Conservation (phyloP, 2,888 invertebrate species). For the Lacanobia oleracea region DNA sequence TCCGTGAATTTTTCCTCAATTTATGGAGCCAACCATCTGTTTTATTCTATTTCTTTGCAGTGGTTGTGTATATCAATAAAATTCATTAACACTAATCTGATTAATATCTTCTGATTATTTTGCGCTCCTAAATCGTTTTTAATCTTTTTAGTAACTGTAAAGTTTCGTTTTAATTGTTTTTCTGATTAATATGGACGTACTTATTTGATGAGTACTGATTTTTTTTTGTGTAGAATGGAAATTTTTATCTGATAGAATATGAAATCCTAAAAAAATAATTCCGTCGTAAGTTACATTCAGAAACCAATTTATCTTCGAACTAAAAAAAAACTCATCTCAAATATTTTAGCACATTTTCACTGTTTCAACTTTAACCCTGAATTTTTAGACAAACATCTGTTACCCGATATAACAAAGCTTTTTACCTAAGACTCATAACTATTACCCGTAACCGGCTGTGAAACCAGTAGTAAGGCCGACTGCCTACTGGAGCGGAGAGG, state of each 20-base stretch:
- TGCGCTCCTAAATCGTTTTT: neutral
- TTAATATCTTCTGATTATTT: constrained; percentile 28
- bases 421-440: constrained; percentile 26
- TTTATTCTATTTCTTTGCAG: neutral
- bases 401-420: constrained; percentile 28
- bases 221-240: no score
- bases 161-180: neutral
- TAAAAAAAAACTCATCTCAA: constrained; percentile 1
- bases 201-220: no score
- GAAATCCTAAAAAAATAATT: neutral
- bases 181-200: neutral
- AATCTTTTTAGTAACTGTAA: neutral
- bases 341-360: constrained; percentile 13
- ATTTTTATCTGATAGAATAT: neutral
- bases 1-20: neutral
- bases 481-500: no score
- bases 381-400: constrained; percentile 37
- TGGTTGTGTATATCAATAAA: constrained; percentile 9
- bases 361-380: constrained; percentile 8
- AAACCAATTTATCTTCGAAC: constrained; percentile 1
- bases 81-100: constrained; percentile 41
- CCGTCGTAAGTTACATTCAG: neutral
- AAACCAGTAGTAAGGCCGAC: constrained; percentile 13
- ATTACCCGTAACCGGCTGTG: constrained; percentile 28
- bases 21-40: neutral